phyloP scores from a whole-genome alignment of 2,888 invertebrate species.

The Cataglyphis altisquamis region DNA sequence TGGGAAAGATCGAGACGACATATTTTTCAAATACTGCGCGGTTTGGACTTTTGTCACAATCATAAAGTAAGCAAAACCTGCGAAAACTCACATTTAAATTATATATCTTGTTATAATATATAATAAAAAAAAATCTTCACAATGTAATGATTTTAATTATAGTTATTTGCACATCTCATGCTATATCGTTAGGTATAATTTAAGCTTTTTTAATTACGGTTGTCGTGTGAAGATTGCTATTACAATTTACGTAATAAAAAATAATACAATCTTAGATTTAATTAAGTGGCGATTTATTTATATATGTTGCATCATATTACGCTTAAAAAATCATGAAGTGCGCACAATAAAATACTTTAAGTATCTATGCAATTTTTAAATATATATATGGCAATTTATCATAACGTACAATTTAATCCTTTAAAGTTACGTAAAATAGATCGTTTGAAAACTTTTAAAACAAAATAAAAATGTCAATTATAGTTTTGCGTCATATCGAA shows the following conservation, averaged over 20 bases:
- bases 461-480: not conserved
- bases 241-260: too few species aligned
- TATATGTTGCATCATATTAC: not conserved
- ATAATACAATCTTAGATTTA: not conserved
- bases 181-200: not conserved
- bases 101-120: not conserved
- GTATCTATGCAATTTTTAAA: not conserved
- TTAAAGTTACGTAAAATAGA: not conserved
- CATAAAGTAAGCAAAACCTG: constrained; percentile 90
- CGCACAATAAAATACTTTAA: not conserved
- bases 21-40: constrained; percentile 93
- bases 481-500: not conserved
- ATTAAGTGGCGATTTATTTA: not conserved
- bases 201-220: not conserved
- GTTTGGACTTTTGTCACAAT: constrained; percentile 93
- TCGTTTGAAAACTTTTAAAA: not conserved
- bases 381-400: not conserved
- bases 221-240: not conserved
- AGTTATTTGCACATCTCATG: not conserved
- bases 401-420: not conserved
- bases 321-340: not conserved
- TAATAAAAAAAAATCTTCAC: not conserved
- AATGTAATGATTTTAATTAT: not conserved
- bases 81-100: not conserved
- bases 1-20: constrained; percentile 91